Conservation (phyloP, 2,797 vertebrate genomes). For the Threskiornis aethiopicus region DNA sequence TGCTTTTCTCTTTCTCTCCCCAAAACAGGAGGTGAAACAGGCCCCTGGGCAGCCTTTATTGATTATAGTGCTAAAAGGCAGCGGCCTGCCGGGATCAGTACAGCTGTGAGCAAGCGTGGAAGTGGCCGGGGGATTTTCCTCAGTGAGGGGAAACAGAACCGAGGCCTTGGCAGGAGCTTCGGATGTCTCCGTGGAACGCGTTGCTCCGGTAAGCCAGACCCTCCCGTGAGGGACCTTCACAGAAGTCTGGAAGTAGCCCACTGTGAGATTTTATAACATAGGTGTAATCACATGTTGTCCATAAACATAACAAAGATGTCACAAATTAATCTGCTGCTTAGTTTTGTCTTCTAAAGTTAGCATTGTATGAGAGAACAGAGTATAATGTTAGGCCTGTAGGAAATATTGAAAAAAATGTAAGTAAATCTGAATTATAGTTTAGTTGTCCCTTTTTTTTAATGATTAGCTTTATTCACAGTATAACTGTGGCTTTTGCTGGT, state of each 20-base stretch:
- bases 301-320: neutral
- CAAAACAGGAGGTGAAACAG: neutral
- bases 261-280: neutral
- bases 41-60: neutral
- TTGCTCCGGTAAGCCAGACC: neutral
- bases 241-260: neutral
- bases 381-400: neutral
- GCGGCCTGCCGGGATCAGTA: neutral
- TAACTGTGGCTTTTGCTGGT: neutral
- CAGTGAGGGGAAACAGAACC: neutral
- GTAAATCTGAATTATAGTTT: neutral
- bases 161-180: accelerated
- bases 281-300: neutral
- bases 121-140: neutral
- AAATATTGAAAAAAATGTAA: neutral
- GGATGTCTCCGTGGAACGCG: accelerated
- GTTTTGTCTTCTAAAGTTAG: neutral
- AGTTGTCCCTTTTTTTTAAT: neutral
- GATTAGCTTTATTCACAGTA: neutral
- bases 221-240: neutral
- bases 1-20: neutral
- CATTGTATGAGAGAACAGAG: neutral
- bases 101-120: neutral
- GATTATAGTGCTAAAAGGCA: neutral
- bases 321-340: neutral